A percentile compares a stretch with the other conserved stretches of the same genome.
phyloP scores from a whole-genome alignment of 2,113 vertebrate genomes.

The Sinocyclocheilus maitianheensis region DNA sequence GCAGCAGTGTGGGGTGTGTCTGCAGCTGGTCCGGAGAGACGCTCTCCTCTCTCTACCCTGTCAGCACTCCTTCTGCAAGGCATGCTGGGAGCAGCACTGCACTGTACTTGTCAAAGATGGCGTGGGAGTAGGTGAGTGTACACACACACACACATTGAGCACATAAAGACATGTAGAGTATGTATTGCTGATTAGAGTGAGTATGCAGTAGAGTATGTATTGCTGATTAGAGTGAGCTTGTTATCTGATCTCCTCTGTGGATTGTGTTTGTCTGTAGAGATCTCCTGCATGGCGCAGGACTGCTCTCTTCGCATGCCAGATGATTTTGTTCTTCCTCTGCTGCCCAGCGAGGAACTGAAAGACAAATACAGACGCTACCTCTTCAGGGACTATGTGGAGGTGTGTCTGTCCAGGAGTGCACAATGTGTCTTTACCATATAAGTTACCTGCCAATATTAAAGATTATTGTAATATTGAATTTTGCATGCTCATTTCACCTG shows the following conservation, averaged over 20 bases:
- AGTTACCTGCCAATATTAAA: background rate
- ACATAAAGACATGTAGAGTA: slow-evolving; percentile 5
- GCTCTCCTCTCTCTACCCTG: slow-evolving; percentile 91
- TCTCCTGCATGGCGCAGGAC: slow-evolving; percentile 99
- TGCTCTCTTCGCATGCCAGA: slow-evolving; percentile 94
- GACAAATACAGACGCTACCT: slow-evolving; percentile 99
- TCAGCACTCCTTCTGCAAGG: slow-evolving; percentile 97
- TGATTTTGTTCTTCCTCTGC: slow-evolving; percentile 94
- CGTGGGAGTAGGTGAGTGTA: slow-evolving; percentile 90
- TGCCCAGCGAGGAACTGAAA: slow-evolving; percentile 94
- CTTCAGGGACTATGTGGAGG: slow-evolving; percentile 99
- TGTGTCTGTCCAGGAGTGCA: background rate
- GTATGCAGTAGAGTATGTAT: slow-evolving; percentile 32
- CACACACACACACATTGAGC: background rate
- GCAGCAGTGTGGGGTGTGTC: slow-evolving; percentile 95
- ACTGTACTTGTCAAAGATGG: slow-evolving; percentile 97
- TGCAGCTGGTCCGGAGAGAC: slow-evolving; percentile 96
- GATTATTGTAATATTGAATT: no score
- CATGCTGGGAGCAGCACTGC: slow-evolving; percentile 99
- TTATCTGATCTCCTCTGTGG: slow-evolving; percentile 15
- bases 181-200: slow-evolving; percentile 29
- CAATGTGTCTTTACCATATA: background rate
- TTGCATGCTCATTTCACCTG: background rate
- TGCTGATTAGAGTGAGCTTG: slow-evolving; percentile 20
- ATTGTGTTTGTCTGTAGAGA: slow-evolving; percentile 75